A percentile compares a stretch with the other conserved stretches of the same genome.
phyloP scores from a whole-genome alignment of 2,113 vertebrate species.

The Grammomys dolichurus region DNA sequence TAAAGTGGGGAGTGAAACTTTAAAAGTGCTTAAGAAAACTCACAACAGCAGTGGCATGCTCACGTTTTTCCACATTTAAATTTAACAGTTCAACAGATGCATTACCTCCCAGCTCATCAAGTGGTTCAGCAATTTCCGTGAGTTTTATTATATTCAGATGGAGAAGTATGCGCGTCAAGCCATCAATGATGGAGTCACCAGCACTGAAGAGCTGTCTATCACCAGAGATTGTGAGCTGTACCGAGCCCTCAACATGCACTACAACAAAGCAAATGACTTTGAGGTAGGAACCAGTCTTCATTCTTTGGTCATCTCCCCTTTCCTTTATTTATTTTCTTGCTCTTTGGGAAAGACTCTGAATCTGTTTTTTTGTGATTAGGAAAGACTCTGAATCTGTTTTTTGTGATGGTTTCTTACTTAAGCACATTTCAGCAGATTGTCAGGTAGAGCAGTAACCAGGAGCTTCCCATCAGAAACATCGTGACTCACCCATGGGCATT shows the following conservation, averaged over 20 bases:
- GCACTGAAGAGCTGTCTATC: conserved; percentile 94
- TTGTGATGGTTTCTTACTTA: background rate
- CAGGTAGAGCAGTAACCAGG: background rate
- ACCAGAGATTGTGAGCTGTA: conserved; percentile 98
- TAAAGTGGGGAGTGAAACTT: conserved; percentile 52
- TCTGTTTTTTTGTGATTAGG: background rate
- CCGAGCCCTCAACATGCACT: conserved; percentile 99
- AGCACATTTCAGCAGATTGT: background rate
- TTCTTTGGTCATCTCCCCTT: conserved; percentile 43
- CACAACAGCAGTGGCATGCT: conserved; percentile 81
- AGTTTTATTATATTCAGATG: conserved; percentile 99
- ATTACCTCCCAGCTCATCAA: conserved; percentile 99
- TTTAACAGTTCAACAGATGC: conserved; percentile 98
- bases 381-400: background rate
- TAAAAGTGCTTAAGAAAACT: conserved; percentile 73
- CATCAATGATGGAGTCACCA: conserved; percentile 97
- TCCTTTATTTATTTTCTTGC: background rate
- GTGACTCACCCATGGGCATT: background rate
- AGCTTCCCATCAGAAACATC: background rate
- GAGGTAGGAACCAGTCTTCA: conserved; percentile 92
- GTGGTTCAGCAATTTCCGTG: conserved; percentile 99
- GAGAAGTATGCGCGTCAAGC: conserved; percentile 98
- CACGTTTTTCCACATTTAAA: conserved; percentile 85
- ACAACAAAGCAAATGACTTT: conserved; percentile 99
- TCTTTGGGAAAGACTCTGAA: background rate